These are phyloP conservation scores for Tragelaphus buxtoni DNA, from an alignment of 2,113 vertebrate species.

Conservation along the genomic window DNA sequence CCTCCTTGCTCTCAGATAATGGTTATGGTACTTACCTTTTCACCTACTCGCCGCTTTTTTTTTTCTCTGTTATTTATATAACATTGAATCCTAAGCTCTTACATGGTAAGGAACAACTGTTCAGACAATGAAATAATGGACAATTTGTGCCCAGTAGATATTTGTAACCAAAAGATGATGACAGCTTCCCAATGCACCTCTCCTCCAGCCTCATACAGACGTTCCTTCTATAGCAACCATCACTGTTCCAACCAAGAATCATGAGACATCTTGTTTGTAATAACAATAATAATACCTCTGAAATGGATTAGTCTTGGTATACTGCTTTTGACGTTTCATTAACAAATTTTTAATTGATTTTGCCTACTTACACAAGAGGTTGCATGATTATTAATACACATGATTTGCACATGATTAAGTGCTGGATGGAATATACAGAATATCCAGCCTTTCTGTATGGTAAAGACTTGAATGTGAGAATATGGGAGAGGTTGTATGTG, in stretches of 20 bases:
- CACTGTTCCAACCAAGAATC: neutral
- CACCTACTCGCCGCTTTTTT: neutral
- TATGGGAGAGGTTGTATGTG: neutral
- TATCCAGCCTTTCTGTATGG: neutral
- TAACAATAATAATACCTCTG: neutral
- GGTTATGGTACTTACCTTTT: neutral
- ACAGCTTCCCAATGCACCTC: neutral
- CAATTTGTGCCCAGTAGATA: neutral
- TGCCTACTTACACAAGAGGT: neutral
- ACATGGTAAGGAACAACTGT: conserved; percentile 10
- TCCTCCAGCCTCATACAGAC: neutral
- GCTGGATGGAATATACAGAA: neutral
- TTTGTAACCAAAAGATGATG: neutral
- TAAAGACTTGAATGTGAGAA: neutral
- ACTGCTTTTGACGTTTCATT: neutral
- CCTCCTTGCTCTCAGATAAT: neutral
- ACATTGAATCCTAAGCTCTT: conserved; percentile 5
- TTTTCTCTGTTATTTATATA: neutral
- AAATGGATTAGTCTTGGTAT: neutral
- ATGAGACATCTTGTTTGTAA: neutral
- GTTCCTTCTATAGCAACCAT: neutral
- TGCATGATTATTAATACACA: neutral
- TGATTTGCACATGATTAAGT: neutral
- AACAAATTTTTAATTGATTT: neutral
- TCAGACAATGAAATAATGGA: neutral